Evolutionary conservation across 1,140 invertebrate genomes (phyloP).

Genomic region (Drosophila setifemur): DNA sequence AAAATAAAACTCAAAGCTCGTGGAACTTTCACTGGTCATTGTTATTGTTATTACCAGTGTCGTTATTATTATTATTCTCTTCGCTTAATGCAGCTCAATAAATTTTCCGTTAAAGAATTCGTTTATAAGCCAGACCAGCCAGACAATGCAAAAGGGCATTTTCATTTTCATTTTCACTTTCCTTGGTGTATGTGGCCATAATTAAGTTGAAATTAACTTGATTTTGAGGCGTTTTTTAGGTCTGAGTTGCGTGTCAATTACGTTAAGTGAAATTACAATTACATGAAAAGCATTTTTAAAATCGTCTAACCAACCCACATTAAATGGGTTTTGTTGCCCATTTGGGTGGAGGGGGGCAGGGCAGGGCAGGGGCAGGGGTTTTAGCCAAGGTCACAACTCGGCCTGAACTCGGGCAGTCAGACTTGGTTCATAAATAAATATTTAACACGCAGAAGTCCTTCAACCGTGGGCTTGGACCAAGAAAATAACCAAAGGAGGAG

Average conservation of each 20-base stretch:
- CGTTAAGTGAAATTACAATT: constrained; percentile 73
- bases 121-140: constrained; percentile 26
- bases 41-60: constrained; percentile 42
- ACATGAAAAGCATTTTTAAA: constrained; percentile 58
- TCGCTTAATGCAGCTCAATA: constrained; percentile 52
- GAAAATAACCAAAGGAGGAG: background rate
- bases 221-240: constrained; percentile 29
- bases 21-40: constrained; percentile 68
- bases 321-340: background rate
- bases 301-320: constrained; percentile 23
- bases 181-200: constrained; percentile 26
- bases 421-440: constrained; percentile 59
- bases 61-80: constrained; percentile 24
- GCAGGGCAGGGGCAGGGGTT: too few relatives aligned
- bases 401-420: constrained; percentile 10
- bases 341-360: background rate
- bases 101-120: constrained; percentile 55
- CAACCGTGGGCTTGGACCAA: background rate
- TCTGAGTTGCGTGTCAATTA: constrained; percentile 49
- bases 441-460: constrained; percentile 43
- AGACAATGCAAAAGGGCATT: constrained; percentile 53
- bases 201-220: constrained; percentile 62
- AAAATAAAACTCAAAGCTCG: constrained; percentile 25
- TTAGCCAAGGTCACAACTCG: constrained; percentile 41
- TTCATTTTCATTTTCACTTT: constrained; percentile 61